Evolutionary conservation across 2,797 vertebrate genomes (phyloP).

Genomic region (Anas capensis): DNA sequence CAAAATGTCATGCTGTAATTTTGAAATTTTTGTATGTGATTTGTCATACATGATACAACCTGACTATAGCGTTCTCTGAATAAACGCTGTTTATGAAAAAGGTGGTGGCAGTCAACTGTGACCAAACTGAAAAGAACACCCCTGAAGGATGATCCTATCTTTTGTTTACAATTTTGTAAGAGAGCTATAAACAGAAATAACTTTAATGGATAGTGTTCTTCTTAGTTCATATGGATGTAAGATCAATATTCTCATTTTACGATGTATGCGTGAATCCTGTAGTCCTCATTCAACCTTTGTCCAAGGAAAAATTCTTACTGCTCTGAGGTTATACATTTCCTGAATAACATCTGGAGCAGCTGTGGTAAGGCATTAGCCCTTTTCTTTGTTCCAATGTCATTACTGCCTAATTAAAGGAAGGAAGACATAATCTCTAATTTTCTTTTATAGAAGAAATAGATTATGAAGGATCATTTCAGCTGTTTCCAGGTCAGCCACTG

Average conservation of each 20-base stretch:
- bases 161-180: neutral
- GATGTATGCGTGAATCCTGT: neutral
- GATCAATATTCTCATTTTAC: neutral
- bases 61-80: neutral
- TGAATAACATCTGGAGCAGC: constrained; percentile 40
- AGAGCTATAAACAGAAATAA: neutral
- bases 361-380: neutral
- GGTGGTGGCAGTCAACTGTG: neutral
- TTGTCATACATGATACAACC: neutral
- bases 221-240: neutral
- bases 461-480: constrained; percentile 24
- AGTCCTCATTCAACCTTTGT: neutral
- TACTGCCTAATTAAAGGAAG: constrained; percentile 56
- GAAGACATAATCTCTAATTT: constrained; percentile 48
- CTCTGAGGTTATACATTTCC: constrained; percentile 25
- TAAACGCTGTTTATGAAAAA: neutral
- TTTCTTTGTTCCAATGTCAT: constrained; percentile 31
- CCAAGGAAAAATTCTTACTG: neutral
- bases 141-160: neutral
- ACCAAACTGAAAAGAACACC: neutral
- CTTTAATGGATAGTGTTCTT: neutral
- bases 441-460: constrained; percentile 29
- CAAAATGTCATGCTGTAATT: neutral
- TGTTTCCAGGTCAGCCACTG: neutral
- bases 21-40: neutral